Conservation (phyloP, 2,888 invertebrate species). For the Eudasyphora cyanicolor region DNA sequence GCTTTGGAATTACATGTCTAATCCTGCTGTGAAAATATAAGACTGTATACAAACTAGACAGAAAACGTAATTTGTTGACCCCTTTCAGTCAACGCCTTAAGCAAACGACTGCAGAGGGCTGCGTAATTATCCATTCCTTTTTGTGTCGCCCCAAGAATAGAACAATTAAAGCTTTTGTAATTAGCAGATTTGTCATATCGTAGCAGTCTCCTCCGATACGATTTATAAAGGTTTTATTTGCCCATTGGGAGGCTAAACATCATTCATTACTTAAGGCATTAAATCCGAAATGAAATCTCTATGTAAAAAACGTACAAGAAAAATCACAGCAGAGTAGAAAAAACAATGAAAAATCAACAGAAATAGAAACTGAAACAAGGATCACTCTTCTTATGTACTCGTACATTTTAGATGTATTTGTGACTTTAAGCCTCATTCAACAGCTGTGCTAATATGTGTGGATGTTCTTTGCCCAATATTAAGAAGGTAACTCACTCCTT, state of each 20-base stretch:
- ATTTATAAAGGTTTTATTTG: background rate
- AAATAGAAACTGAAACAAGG: background rate
- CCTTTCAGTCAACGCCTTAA: too few relatives aligned
- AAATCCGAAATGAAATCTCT: background rate
- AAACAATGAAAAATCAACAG: background rate
- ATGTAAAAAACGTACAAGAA: background rate
- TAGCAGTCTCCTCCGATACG: background rate
- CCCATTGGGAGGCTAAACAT: background rate
- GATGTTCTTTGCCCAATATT: background rate
- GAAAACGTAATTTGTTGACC: too few relatives aligned
- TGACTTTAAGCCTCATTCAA: background rate
- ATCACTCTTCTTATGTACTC: too few relatives aligned
- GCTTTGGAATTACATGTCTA: too few relatives aligned
- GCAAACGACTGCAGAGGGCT: background rate
- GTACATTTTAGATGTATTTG: background rate
- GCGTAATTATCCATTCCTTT: background rate
- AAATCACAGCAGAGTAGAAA: background rate
- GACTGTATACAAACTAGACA: too few relatives aligned
- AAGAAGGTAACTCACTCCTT: background rate
- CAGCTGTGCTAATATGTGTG: conserved; percentile 12
- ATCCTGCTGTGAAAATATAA: too few relatives aligned
- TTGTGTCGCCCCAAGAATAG: background rate
- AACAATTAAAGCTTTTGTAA: conserved; percentile 17
- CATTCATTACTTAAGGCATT: conserved; percentile 21
- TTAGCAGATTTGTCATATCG: conserved; percentile 4